Percentiles rank a stretch among this genome's conserved stretches.
phyloP scores from a whole-genome alignment of 2,888 invertebrate species.

The Emesis furor region DNA sequence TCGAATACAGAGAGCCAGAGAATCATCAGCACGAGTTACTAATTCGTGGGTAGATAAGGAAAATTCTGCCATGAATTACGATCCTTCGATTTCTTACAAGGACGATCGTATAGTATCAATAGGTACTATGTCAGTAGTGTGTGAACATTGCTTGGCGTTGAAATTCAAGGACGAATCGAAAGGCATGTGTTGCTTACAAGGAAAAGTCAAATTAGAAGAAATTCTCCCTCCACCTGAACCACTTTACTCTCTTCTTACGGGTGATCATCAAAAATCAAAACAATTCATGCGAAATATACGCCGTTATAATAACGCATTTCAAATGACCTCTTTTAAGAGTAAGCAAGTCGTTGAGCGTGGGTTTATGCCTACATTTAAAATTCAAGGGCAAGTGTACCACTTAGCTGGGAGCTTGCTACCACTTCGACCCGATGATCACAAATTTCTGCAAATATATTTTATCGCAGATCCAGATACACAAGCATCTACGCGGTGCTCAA shows the following conservation, averaged over 20 bases:
- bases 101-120: constrained; percentile 71
- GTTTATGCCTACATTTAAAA: constrained; percentile 72
- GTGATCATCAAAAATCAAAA: constrained; percentile 66
- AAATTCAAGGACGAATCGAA: constrained; percentile 66
- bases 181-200: constrained; percentile 65
- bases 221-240: constrained; percentile 67
- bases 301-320: constrained; percentile 72
- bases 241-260: constrained; percentile 67
- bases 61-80: constrained; percentile 68
- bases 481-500: constrained; percentile 66
- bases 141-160: constrained; percentile 67
- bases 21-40: constrained; percentile 56
- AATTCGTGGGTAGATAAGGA: constrained; percentile 63
- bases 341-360: constrained; percentile 64
- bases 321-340: constrained; percentile 72
- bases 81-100: constrained; percentile 70
- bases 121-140: constrained; percentile 72
- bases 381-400: constrained; percentile 70
- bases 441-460: constrained; percentile 71
- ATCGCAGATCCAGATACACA: constrained; percentile 66
- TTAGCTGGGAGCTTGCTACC: constrained; percentile 65
- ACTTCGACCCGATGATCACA: constrained; percentile 66
- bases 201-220: constrained; percentile 69
- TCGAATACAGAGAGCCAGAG: constrained; percentile 63
- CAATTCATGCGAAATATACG: constrained; percentile 68